Evolutionary conservation across 1,140 invertebrate species (phyloP).

Genomic region (Heliothis subflexa): DNA sequence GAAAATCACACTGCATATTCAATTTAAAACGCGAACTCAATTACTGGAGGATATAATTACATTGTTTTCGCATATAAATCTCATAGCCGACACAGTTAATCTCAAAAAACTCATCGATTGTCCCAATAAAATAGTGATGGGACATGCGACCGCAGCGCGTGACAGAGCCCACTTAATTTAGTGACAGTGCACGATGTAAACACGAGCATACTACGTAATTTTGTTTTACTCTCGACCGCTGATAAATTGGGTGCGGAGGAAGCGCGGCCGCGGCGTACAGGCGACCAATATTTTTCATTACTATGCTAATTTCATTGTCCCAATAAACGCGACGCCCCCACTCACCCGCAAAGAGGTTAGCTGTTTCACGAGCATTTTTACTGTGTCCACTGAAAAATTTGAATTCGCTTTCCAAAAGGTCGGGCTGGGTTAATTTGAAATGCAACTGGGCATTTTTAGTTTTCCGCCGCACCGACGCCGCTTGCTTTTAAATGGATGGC

Average conservation of each 20-base stretch:
- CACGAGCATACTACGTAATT: constrained; percentile 53
- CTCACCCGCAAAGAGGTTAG: constrained; percentile 76
- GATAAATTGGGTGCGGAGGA: constrained; percentile 72
- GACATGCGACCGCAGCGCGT: constrained; percentile 23
- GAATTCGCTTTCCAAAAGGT: constrained; percentile 76
- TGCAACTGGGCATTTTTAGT: constrained; percentile 69
- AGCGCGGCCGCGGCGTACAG: constrained; percentile 56
- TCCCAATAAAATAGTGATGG: constrained; percentile 40
- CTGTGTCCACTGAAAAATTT: constrained; percentile 78
- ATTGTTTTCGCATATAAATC: constrained; percentile 41
- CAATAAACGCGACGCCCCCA: constrained; percentile 75
- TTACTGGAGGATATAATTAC: constrained; percentile 10
- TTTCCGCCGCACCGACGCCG: constrained; percentile 50
- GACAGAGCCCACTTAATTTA: constrained; percentile 51
- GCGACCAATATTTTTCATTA: constrained; percentile 84
- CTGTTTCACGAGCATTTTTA: constrained; percentile 76
- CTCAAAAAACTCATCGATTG: constrained; percentile 43
- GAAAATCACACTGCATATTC: not conserved
- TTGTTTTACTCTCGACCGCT: constrained; percentile 67
- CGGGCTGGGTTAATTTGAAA: constrained; percentile 76
- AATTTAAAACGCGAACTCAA: constrained; percentile 24
- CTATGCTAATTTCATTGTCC: constrained; percentile 84
- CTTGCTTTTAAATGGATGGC: constrained; percentile 51
- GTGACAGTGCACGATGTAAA: constrained; percentile 53
- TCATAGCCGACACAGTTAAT: constrained; percentile 26